Percentiles rank a stretch among this genome's conserved stretches.
Conservation (phyloP, 2,797 vertebrate species). For the Anisognathus igniventris region DNA sequence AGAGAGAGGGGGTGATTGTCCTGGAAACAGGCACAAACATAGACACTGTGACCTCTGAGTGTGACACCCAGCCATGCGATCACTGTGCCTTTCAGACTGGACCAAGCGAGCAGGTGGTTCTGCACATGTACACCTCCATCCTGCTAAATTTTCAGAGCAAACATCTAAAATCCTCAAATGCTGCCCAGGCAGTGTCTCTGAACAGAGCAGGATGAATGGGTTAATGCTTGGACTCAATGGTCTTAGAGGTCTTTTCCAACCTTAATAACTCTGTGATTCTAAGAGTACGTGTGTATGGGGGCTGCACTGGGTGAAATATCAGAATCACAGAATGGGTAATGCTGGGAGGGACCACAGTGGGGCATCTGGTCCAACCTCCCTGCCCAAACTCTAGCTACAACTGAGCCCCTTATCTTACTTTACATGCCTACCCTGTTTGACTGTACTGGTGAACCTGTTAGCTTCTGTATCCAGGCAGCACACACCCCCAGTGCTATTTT, state of each 20-base stretch:
- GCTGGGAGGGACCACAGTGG: not conserved
- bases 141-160: not conserved
- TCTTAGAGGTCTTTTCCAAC: not conserved
- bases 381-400: not conserved
- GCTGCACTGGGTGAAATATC: not conserved
- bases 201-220: not conserved
- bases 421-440: not conserved
- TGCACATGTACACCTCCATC: not conserved
- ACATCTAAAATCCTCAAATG: not conserved
- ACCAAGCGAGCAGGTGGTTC: not conserved
- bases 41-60: accelerated
- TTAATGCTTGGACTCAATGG: not conserved
- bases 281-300: accelerated
- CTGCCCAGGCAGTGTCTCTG: not conserved
- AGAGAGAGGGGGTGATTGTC: not conserved
- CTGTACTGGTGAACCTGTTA: not conserved
- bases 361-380: not conserved
- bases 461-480: not conserved
- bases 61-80: not conserved
- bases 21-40: not conserved
- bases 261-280: not conserved
- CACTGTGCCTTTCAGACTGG: accelerated
- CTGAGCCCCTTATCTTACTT: not conserved
- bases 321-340: not conserved
- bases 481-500: not conserved